phyloP scores from a whole-genome alignment of 2,113 vertebrate genomes.

The Trichechus manatus region DNA sequence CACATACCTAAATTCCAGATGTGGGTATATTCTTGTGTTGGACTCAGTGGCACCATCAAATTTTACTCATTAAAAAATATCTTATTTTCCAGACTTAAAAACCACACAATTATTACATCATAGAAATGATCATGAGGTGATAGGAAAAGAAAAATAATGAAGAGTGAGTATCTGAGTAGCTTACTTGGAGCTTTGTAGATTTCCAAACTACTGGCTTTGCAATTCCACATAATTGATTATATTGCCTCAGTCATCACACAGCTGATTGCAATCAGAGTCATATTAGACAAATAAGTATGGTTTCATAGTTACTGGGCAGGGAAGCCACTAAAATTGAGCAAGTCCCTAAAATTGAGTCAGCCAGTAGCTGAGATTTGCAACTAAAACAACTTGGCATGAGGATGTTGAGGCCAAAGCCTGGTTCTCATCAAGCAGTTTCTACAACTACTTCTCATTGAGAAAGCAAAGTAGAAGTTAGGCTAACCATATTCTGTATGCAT shows the following conservation, averaged over 20 bases:
- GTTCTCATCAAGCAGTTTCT: not conserved
- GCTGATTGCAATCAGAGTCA: not conserved
- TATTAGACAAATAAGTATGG: not conserved
- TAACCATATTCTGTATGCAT: not conserved
- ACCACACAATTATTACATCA: not conserved
- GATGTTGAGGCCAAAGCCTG: not conserved
- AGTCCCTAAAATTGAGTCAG: not conserved
- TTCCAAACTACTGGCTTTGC: conserved; percentile 13
- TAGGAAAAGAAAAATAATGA: not conserved
- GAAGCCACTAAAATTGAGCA: not conserved
- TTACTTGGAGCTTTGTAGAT: conserved; percentile 4
- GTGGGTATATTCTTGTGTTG: not conserved
- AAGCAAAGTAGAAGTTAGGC: not conserved
- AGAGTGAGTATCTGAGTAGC: not conserved
- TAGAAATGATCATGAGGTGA: not conserved
- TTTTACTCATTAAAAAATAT: not conserved
- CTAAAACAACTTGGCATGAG: not conserved
- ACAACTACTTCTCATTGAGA: not conserved
- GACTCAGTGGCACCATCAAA: not conserved
- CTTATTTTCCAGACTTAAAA: not conserved
- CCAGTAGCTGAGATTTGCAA: not conserved
- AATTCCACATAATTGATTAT: not conserved
- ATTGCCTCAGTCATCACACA: not conserved
- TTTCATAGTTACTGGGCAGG: not conserved
- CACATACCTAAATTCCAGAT: not conserved